A percentile compares a stretch with the other conserved stretches of the same genome.
Evolutionary conservation across 2,797 vertebrate genomes (phyloP).

Genomic region (Poeciliopsis turneri): DNA sequence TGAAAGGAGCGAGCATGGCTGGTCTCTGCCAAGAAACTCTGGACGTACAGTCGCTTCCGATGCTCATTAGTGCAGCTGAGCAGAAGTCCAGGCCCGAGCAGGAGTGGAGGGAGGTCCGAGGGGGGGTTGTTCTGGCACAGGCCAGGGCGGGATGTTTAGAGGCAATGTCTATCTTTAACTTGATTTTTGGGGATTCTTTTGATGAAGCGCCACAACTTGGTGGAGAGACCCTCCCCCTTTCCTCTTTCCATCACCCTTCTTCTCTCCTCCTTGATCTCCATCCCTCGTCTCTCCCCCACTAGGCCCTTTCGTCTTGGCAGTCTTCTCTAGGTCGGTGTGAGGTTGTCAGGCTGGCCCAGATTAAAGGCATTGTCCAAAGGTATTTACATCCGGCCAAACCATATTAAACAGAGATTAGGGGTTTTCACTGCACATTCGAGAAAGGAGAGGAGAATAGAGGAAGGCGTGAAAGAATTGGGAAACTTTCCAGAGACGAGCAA

Average conservation of each 20-base stretch:
- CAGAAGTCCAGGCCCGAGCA: slow-evolving; percentile 50
- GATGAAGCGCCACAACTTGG: slow-evolving; percentile 63
- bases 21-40: slow-evolving; percentile 73
- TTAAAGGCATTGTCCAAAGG: slow-evolving; percentile 83
- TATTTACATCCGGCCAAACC: slow-evolving; percentile 88
- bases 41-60: slow-evolving; percentile 85
- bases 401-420: slow-evolving; percentile 88
- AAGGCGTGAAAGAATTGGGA: slow-evolving; percentile 41
- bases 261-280: slow-evolving; percentile 63
- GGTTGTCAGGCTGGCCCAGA: slow-evolving; percentile 82
- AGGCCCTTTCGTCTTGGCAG: slow-evolving; percentile 54
- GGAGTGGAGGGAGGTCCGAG: slow-evolving; percentile 16
- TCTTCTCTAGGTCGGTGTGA: slow-evolving; percentile 59
- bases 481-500: slow-evolving; percentile 64
- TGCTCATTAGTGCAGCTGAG: slow-evolving; percentile 85
- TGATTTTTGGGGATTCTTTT: slow-evolving; percentile 66
- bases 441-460: slow-evolving; percentile 13
- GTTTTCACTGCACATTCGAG: slow-evolving; percentile 54
- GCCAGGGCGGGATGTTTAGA: slow-evolving; percentile 75
- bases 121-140: slow-evolving; percentile 47
- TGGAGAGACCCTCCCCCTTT: slow-evolving; percentile 59
- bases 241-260: slow-evolving; percentile 21
- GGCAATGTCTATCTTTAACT: slow-evolving; percentile 76
- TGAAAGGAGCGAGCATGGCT: slow-evolving; percentile 80
- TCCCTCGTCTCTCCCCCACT: slow-evolving; percentile 48